Evolutionary conservation across 2,113 vertebrate species (phyloP).

Genomic region (Vulpes vulpes): DNA sequence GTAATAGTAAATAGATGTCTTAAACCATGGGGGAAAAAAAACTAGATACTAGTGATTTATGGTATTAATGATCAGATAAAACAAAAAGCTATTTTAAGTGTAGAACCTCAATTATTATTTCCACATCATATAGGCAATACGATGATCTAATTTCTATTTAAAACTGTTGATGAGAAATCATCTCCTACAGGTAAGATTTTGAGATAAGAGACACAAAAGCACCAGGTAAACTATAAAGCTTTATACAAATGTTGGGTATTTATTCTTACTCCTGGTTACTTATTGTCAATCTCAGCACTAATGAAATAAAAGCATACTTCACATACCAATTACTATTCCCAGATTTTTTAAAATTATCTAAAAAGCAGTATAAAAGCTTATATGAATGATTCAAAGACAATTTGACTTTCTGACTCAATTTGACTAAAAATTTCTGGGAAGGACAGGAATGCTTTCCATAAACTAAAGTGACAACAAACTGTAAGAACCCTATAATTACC

Average conservation of each 20-base stretch:
- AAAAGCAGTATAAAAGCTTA: conserved; percentile 29
- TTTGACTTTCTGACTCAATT: not conserved
- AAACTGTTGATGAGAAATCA: conserved; percentile 4
- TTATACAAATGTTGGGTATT: not conserved
- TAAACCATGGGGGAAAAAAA: not conserved
- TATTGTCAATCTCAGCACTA: not conserved
- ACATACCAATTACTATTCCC: not conserved
- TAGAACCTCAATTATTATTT: not conserved
- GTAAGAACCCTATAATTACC: conserved; percentile 88
- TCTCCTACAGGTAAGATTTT: not conserved
- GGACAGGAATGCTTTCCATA: not conserved
- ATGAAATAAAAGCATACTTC: not conserved
- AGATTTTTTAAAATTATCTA: not conserved
- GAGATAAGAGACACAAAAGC: not conserved
- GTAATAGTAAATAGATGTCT: not conserved
- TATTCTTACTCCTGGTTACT: not conserved
- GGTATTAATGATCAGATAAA: not conserved
- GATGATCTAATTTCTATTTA: conserved; percentile 49
- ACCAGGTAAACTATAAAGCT: not conserved
- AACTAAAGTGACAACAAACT: conserved; percentile 18
- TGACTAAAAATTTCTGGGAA: conserved; percentile 3
- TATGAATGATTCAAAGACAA: conserved; percentile 43
- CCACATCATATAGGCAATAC: conserved; percentile 15
- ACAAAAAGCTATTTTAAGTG: conserved; percentile 46
- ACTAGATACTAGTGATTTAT: not conserved